These are phyloP conservation scores for Anthrax anthrax DNA, from an alignment of 2,888 invertebrate genomes.

Conservation along the genomic window DNA sequence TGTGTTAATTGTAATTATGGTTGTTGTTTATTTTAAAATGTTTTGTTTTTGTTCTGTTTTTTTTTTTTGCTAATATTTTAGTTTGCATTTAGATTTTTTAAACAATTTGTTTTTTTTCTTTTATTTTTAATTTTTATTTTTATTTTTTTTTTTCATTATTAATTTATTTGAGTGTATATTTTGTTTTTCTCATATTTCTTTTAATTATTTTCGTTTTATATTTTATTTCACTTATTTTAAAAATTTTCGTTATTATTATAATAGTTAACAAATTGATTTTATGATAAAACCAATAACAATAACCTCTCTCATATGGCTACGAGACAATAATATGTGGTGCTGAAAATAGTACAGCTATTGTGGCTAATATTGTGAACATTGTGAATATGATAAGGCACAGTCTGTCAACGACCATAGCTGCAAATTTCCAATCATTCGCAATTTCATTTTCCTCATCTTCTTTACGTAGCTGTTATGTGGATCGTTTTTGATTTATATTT, in stretches of 20 bases:
- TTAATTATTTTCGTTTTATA: slow-evolving; percentile 4
- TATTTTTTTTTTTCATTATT: slow-evolving; percentile 15
- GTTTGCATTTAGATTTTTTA: slow-evolving; percentile 4
- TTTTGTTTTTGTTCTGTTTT: neutral
- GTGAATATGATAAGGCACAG: slow-evolving; percentile 99
- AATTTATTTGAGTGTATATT: slow-evolving; percentile 12
- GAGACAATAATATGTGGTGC: slow-evolving; percentile 65
- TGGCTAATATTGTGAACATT: slow-evolving; percentile 93
- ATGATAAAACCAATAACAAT: slow-evolving; percentile 39
- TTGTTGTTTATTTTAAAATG: too few species aligned
- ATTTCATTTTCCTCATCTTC: slow-evolving; percentile 89
- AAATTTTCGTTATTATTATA: slow-evolving; percentile 38
- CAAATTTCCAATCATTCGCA: slow-evolving; percentile 98
- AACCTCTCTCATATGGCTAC: slow-evolving; percentile 39
- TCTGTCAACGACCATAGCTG: slow-evolving; percentile 99
- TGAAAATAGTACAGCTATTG: slow-evolving; percentile 91
- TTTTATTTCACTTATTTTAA: slow-evolving; percentile 19
- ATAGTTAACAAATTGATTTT: slow-evolving; percentile 39
- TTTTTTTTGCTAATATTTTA: neutral
- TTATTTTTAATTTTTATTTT: slow-evolving; percentile 11
- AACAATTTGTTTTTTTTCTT: slow-evolving; percentile 13
- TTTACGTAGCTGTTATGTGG: slow-evolving; percentile 56
- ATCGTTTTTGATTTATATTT: slow-evolving; percentile 18
- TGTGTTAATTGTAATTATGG: too few species aligned
- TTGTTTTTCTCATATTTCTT: slow-evolving; percentile 14